Percentiles rank a stretch among this genome's conserved stretches.
Evolutionary conservation across 2,888 invertebrate species (phyloP).

Genomic region (Ischnus inquisitorius): DNA sequence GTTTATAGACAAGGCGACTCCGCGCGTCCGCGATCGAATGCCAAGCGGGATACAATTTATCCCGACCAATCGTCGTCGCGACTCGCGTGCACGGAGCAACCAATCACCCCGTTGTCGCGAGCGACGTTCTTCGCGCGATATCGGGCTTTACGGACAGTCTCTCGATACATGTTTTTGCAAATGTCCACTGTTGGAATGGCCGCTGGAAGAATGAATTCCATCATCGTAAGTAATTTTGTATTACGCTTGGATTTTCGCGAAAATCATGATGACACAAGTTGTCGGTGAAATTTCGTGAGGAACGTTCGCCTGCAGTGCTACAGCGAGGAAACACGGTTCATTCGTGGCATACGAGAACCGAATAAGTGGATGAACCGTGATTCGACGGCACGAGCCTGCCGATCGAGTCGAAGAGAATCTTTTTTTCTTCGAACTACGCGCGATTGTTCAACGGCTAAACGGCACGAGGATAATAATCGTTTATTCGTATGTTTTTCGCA

Average conservation of each 20-base stretch:
- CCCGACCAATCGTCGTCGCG: too few species aligned
- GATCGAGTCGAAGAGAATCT: neutral
- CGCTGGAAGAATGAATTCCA: slow-evolving; percentile 68
- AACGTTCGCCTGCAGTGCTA: slow-evolving; percentile 3
- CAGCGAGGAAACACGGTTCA: neutral
- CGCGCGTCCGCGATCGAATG: too few species aligned
- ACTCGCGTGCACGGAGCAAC: neutral
- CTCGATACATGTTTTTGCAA: neutral
- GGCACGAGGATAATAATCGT: neutral
- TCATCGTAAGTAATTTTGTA: slow-evolving; percentile 61
- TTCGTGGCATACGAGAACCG: too few species aligned
- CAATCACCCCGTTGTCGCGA: neutral
- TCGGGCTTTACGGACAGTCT: neutral
- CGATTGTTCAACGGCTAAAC: neutral
- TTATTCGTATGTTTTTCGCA: slow-evolving; percentile 74
- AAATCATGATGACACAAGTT: neutral
- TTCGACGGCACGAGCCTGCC: neutral
- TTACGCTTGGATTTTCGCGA: slow-evolving; percentile 4
- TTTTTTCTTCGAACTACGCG: neutral
- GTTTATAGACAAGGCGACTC: too few species aligned
- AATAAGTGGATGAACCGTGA: neutral
- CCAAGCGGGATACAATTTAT: too few species aligned
- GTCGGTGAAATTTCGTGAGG: neutral
- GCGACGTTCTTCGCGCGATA: neutral
- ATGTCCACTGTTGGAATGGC: slow-evolving; percentile 57